Percentiles rank a stretch among this genome's conserved stretches.
phyloP scores from a whole-genome alignment of 2,888 invertebrate genomes.

The Microplitis deprimator region DNA sequence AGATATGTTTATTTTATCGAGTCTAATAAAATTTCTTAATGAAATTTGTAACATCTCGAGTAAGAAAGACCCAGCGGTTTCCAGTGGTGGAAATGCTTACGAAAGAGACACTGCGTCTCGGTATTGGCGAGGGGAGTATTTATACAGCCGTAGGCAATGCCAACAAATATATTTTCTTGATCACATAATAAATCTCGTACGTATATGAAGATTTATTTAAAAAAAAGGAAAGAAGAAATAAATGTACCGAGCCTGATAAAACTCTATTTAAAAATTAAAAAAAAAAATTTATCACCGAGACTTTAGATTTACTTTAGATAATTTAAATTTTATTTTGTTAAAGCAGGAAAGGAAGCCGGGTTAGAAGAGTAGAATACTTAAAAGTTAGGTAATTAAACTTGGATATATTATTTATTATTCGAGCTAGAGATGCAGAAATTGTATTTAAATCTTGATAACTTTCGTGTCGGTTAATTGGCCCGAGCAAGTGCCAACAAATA shows the following conservation, averaged over 20 bases:
- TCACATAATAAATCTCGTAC: constrained; percentile 35
- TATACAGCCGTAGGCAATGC: constrained; percentile 22
- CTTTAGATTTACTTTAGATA: too few species aligned
- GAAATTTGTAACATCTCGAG: constrained; percentile 48
- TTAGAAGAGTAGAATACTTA: background rate
- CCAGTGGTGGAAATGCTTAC: constrained; percentile 3
- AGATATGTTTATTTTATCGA: constrained; percentile 11
- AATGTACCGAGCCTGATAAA: too few species aligned
- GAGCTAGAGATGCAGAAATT: constrained; percentile 13
- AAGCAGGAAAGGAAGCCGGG: too few species aligned
- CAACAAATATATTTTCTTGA: constrained; percentile 36
- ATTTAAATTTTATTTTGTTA: too few species aligned
- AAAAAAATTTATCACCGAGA: too few species aligned
- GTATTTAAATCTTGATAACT: constrained; percentile 29
- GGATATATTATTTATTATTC: background rate
- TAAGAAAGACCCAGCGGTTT: background rate
- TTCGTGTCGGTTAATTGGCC: constrained; percentile 29
- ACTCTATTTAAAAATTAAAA: too few species aligned
- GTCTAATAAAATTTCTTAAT: constrained; percentile 46
- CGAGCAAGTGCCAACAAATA: background rate
- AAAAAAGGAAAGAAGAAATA: too few species aligned
- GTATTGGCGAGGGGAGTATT: background rate
- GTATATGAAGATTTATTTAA: constrained; percentile 18
- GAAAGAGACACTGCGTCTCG: background rate
- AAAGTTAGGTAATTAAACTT: background rate